These are phyloP conservation scores for Plusia festucae DNA, from an alignment of 2,888 invertebrate genomes.

Conservation along the genomic window DNA sequence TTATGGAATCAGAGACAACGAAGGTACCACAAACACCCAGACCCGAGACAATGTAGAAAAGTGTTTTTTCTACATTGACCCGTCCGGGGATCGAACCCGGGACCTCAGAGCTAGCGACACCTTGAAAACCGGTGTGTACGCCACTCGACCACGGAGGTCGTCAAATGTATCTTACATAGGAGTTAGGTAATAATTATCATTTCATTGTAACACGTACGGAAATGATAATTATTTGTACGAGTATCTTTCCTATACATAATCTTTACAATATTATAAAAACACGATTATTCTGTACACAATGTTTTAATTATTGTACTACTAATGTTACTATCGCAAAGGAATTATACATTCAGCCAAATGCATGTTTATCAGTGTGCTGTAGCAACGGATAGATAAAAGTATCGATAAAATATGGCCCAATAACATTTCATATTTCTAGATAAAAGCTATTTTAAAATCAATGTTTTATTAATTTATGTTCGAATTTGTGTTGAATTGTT, in stretches of 20 bases:
- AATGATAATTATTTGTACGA: neutral
- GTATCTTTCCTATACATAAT: neutral
- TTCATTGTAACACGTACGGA: neutral
- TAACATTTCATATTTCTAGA: constrained; percentile 30
- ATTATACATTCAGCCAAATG: neutral
- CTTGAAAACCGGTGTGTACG: too few relatives aligned
- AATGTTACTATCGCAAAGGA: neutral
- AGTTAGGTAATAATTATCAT: too few relatives aligned
- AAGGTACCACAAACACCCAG: too few relatives aligned
- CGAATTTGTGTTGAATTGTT: neutral
- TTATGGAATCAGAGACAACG: too few relatives aligned
- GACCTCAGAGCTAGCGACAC: too few relatives aligned
- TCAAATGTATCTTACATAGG: neutral
- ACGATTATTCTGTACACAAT: neutral
- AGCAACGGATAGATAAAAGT: constrained; percentile 7
- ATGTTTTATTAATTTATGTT: constrained; percentile 34
- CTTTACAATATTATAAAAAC: too few relatives aligned
- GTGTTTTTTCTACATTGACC: too few relatives aligned
- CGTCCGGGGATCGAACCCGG: too few relatives aligned
- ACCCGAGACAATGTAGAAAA: too few relatives aligned
- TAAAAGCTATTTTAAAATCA: constrained; percentile 34
- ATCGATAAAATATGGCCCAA: constrained; percentile 18
- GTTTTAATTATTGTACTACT: neutral
- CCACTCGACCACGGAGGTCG: too few relatives aligned
- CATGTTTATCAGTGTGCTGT: constrained; percentile 8